Evolutionary conservation across 2,888 invertebrate genomes (phyloP).

Genomic region (Agriopis aurantiaria): DNA sequence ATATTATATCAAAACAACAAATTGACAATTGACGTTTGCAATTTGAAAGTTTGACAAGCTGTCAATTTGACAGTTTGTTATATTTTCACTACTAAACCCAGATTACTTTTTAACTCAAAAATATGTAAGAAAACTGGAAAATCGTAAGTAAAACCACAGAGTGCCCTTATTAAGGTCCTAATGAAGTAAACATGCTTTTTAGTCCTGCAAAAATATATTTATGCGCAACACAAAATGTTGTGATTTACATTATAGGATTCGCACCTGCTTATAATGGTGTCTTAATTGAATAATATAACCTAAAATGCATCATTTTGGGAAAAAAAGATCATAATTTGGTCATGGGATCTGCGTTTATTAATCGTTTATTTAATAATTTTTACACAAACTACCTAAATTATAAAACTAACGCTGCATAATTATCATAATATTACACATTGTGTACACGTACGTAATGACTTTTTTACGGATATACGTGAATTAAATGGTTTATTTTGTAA

Average conservation of each 20-base stretch:
- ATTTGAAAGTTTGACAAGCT: too few relatives aligned
- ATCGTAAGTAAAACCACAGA: too few relatives aligned
- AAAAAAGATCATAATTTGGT: slow-evolving; percentile 11
- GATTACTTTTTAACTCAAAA: too few relatives aligned
- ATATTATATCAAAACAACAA: too few relatives aligned
- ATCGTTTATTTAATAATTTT: slow-evolving; percentile 14
- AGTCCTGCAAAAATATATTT: background rate
- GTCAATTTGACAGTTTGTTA: too few relatives aligned
- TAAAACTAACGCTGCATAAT: slow-evolving; percentile 23
- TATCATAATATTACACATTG: slow-evolving; percentile 5
- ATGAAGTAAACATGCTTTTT: background rate
- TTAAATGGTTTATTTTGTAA: background rate
- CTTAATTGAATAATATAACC: slow-evolving; percentile 11
- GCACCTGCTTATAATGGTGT: slow-evolving; percentile 20
- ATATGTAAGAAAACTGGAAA: too few relatives aligned
- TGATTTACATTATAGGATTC: slow-evolving; percentile 18
- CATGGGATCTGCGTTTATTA: slow-evolving; percentile 14
- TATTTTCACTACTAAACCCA: too few relatives aligned
- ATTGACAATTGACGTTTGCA: too few relatives aligned
- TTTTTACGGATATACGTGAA: slow-evolving; percentile 1
- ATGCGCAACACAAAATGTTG: slow-evolving; percentile 1
- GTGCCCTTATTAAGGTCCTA: background rate
- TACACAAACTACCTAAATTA: slow-evolving; percentile 13
- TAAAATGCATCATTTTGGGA: slow-evolving; percentile 3
- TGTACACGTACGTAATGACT: slow-evolving; percentile 7